A percentile compares a stretch with the other conserved stretches of the same genome.
Conservation (phyloP, 2,113 vertebrate genomes). For the Malurus elegans region DNA sequence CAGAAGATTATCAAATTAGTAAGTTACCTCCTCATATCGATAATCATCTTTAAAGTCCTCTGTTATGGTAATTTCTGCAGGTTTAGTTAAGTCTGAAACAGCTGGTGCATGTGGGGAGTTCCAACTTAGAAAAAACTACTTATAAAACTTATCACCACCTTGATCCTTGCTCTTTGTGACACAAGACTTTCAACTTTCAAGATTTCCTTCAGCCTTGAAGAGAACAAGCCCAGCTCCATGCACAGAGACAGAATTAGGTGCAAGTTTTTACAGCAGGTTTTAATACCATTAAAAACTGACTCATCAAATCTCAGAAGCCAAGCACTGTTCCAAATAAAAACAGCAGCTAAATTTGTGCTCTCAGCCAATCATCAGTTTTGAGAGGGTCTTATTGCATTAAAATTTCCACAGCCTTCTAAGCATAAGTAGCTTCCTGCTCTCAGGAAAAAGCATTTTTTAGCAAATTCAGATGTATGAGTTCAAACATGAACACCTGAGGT, state of each 20-base stretch:
- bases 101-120: background rate
- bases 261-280: background rate
- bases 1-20: background rate
- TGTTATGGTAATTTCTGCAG: constrained; percentile 63
- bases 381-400: background rate
- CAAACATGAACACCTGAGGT: background rate
- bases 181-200: background rate
- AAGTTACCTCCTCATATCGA: constrained; percentile 80
- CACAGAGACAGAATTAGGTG: background rate
- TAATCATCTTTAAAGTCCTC: constrained; percentile 75
- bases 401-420: background rate
- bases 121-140: background rate
- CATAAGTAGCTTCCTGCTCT: background rate
- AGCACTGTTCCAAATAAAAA: background rate
- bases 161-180: background rate
- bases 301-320: background rate
- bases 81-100: constrained; percentile 69
- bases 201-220: background rate
- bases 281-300: background rate
- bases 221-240: background rate
- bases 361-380: background rate
- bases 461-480: background rate
- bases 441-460: background rate
- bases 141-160: background rate
- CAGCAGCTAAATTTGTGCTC: background rate